phyloP scores from a whole-genome alignment of 1,140 invertebrate species.

The Bombus turneri region DNA sequence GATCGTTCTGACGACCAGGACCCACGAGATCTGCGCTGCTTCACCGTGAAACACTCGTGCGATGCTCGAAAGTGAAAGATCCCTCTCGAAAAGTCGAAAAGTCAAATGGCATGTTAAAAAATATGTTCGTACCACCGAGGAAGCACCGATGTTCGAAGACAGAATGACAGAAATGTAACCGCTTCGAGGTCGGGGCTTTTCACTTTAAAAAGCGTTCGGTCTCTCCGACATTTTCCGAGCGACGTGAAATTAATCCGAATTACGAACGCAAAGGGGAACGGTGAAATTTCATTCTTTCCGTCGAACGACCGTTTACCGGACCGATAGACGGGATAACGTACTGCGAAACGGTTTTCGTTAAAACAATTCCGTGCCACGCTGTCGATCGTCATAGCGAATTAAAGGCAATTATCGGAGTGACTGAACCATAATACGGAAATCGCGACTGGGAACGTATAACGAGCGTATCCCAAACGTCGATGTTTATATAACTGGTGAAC shows the following conservation, averaged over 20 bases:
- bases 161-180: background rate
- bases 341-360: conserved; percentile 40
- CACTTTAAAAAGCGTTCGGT: background rate
- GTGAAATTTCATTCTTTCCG: conserved; percentile 9
- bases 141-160: conserved; percentile 20
- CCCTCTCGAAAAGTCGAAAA: conserved; percentile 45
- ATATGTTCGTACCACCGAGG: background rate
- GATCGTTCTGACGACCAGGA: background rate
- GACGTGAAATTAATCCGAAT: conserved; percentile 27
- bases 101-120: conserved; percentile 51
- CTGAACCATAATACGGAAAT: conserved; percentile 13
- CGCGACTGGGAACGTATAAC: conserved; percentile 16
- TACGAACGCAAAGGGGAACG: background rate
- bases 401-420: conserved; percentile 50
- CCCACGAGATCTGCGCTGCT: conserved; percentile 49
- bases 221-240: conserved; percentile 1
- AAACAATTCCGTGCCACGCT: conserved; percentile 51
- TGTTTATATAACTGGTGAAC: background rate
- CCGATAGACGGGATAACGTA: conserved; percentile 16
- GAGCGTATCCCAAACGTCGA: background rate
- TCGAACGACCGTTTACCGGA: background rate
- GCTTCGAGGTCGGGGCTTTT: background rate
- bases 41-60: conserved; percentile 59
- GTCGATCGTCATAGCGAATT: conserved; percentile 50
- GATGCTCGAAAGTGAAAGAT: conserved; percentile 30